Evolutionary conservation across 2,797 vertebrate genomes (phyloP), one percentile per base, ranked within the genome.

Genomic region (Semotilus atromaculatus): DNA sequence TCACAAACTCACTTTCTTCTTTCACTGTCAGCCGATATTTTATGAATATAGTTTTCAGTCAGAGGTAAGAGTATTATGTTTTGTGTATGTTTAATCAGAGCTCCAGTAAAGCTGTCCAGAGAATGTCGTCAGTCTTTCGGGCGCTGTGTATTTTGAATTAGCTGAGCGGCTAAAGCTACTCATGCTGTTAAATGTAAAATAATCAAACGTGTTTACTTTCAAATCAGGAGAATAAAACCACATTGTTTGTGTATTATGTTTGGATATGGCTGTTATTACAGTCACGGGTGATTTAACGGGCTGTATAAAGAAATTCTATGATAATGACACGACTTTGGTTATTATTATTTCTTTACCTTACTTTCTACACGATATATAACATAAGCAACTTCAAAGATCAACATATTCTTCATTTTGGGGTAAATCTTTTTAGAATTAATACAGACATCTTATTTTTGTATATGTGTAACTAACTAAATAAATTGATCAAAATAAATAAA

Each of bases 101-200:
- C 11, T 21, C 3, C 6, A 31, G 34, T 43, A 0, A 6, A 43
- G 38, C 51, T 16, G 34, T 2, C 3, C 18, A 36, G 7, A 38
- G 21, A 2, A 38, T 18, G 1, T 29, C 29, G 1, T 5, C 8
- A 18, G 8, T 64, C 2, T 23, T 1, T 1, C 7, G 9, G 10
- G 1, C 29, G 7, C 7, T 38, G 19, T 60, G 29, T 70, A 3
- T 45, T 58, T 68, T 23, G 36, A 58, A 10, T 71, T 78, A 84
- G 83, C 83, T 36, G 5, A 3, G 7, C 13, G 64, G 78, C 78
- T 80, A 80, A 80, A 31, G 77, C 77, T 80, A 80, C 38, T 53
- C 62, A 21, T n/a, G 13, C 4, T 1, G 21, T 9, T 55, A 5
- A n/a, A 38, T 11, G 23, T 7, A 2, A 10, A 1, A 53, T n/a